Base-by-base conservation (phyloP, 2,797 vertebrate species). In the Labeo calbasu region DNA sequence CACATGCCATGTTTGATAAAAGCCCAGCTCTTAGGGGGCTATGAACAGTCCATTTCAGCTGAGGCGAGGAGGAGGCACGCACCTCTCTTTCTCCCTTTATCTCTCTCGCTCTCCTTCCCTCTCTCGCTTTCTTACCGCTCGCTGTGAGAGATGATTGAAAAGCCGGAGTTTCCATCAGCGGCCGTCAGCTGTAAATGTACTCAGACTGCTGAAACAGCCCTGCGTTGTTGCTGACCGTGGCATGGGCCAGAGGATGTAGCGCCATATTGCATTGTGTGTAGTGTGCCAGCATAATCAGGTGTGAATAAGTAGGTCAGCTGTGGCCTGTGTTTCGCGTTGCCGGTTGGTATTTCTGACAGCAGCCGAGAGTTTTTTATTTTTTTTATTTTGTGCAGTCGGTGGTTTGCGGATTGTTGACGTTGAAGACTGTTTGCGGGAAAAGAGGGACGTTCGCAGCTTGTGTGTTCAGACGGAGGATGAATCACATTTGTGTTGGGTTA, bases 1-100 rank as follows among this genome's bases (percentile, higher is more conserved):
- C 84, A 48, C 81, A 87, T 84, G 88, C 86, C 82, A 86, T 87
- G 84, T 89, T 84, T 84, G 84, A 87, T 86, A 86, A 83, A 87
- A 85, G 65, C 75, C n/a, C n/a, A 61, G 66, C 84, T 86, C 69
- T 66, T 87, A 85, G 84, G 48, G 79, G 78, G 59, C 84, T 81
- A 79, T 65, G 86, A 81, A 55, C 79, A 81, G 86, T 81, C 79
- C 79, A 85, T 85, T 86, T 86, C 72, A 79, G 80, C 61, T 69
- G 48, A 80, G 83, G 57, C 73, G 61, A 77, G 82, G 61, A 77
- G 72, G 61, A 57, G 72, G 63, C 23, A 25, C 65, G 0, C 63
- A 36, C 48, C 70, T 70, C 83, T 66, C 65, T 53, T 61, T 65
- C 79, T 28, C 66, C 8, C 79, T 70, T 63, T 71, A 53, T 85